phyloP scores from a whole-genome alignment of 2,797 vertebrate species.

The Trachops cirrhosus region DNA sequence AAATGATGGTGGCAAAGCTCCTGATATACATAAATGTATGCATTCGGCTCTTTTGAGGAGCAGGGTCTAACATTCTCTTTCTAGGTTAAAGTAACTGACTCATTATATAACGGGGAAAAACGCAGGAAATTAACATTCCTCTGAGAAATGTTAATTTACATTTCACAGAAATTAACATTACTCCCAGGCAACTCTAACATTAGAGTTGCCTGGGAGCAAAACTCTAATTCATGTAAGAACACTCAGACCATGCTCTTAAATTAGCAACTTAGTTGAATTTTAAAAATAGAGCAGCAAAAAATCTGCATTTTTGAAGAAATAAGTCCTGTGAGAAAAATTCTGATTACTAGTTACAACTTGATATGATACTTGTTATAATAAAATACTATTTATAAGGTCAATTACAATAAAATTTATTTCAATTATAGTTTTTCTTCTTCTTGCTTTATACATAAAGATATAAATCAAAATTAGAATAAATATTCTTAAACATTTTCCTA shows the following conservation, averaged over 20 bases:
- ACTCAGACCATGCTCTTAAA: background rate
- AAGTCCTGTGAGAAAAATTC: conserved; percentile 37
- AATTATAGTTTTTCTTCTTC: conserved; percentile 3
- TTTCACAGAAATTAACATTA: conserved; percentile 41
- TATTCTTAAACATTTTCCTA: background rate
- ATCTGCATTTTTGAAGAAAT: conserved; percentile 44
- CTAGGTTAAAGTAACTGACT: background rate
- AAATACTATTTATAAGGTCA: conserved; percentile 16
- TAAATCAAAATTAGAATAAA: conserved; percentile 32
- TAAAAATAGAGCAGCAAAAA: conserved; percentile 50
- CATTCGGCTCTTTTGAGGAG: background rate
- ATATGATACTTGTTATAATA: conserved; percentile 13
- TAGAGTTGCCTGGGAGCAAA: conserved; percentile 13
- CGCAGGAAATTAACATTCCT: conserved; percentile 53
- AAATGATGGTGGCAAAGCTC: background rate
- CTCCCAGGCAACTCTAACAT: too few relatives aligned
- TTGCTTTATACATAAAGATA: background rate
- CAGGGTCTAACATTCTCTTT: background rate
- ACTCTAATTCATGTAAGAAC: conserved; percentile 27
- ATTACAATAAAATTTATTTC: conserved; percentile 30
- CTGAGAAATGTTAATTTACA: background rate
- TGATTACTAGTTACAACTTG: conserved; percentile 52
- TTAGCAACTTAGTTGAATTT: conserved; percentile 55
- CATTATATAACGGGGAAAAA: conserved; percentile 22
- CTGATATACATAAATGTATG: background rate